phyloP scores from a whole-genome alignment of 1,140 invertebrate species.

The Drosophila pectinifera region DNA sequence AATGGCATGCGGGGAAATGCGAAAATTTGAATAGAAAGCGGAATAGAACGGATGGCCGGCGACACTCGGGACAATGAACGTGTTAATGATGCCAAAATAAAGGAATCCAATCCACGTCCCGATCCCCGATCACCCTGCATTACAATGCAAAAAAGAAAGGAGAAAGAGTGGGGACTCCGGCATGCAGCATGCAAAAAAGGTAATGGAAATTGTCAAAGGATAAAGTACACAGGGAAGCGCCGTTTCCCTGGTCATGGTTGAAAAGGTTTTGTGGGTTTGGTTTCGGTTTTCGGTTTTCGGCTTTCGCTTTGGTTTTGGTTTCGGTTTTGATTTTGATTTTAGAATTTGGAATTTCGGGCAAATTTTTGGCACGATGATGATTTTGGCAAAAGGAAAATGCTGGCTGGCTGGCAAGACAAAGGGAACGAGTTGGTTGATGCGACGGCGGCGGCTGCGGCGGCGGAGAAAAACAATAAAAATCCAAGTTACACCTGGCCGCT shows the following conservation, averaged over 20 bases:
- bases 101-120: slow-evolving; percentile 39
- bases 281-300: slow-evolving; percentile 29
- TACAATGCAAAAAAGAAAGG: slow-evolving; percentile 68
- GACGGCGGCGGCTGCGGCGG: background rate
- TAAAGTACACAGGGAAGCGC: slow-evolving; percentile 52
- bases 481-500: slow-evolving; percentile 65
- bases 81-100: slow-evolving; percentile 84
- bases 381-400: slow-evolving; percentile 54
- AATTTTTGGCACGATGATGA: slow-evolving; percentile 44
- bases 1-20: slow-evolving; percentile 20
- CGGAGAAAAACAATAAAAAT: slow-evolving; percentile 50
- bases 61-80: slow-evolving; percentile 63
- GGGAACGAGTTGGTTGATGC: slow-evolving; percentile 68
- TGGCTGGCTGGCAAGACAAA: slow-evolving; percentile 44
- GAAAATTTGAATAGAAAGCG: slow-evolving; percentile 67
- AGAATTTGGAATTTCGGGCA: slow-evolving; percentile 11
- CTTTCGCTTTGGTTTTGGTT: slow-evolving; percentile 28
- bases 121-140: slow-evolving; percentile 34
- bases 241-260: slow-evolving; percentile 20
- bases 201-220: slow-evolving; percentile 67
- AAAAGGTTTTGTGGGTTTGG: slow-evolving; percentile 28
- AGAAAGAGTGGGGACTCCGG: slow-evolving; percentile 15
- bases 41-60: slow-evolving; percentile 29
- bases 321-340: slow-evolving; percentile 35
- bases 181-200: slow-evolving; percentile 59